These are phyloP conservation scores for Lysandra bellargus DNA, from an alignment of 2,888 invertebrate species.

Conservation along the genomic window DNA sequence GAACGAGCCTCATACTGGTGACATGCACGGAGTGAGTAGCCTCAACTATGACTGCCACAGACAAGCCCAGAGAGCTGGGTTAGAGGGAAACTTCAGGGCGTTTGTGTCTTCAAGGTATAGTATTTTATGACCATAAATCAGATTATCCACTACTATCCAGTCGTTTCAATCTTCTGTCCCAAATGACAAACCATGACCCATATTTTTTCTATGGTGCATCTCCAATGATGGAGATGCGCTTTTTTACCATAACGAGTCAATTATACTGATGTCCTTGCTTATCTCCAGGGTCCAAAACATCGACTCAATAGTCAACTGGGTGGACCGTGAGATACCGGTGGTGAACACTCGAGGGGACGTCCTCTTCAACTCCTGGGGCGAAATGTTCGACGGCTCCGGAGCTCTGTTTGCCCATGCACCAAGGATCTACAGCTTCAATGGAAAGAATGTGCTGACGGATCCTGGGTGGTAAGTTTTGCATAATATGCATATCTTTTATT, in stretches of 20 bases:
- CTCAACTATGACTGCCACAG: constrained; percentile 97
- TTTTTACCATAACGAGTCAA: too few species aligned
- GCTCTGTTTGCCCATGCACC: constrained; percentile 92
- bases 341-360: constrained; percentile 94
- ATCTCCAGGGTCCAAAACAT: constrained; percentile 89
- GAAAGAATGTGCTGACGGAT: constrained; percentile 94
- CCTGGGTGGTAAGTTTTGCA: constrained; percentile 87
- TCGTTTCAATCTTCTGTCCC: too few species aligned
- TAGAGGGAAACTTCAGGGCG: constrained; percentile 94
- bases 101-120: constrained; percentile 90
- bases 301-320: constrained; percentile 93
- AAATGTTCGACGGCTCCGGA: constrained; percentile 93
- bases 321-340: constrained; percentile 93
- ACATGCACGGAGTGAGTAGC: constrained; percentile 95
- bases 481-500: neutral
- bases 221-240: too few species aligned
- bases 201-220: too few species aligned
- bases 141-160: too few species aligned
- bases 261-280: too few species aligned
- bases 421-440: constrained; percentile 95
- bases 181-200: too few species aligned
- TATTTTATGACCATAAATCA: too few species aligned
- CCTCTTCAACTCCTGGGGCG: constrained; percentile 97
- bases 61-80: constrained; percentile 92
- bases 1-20: constrained; percentile 94